phyloP scores from a whole-genome alignment of 2,888 invertebrate species.

The Eilema depressum region DNA sequence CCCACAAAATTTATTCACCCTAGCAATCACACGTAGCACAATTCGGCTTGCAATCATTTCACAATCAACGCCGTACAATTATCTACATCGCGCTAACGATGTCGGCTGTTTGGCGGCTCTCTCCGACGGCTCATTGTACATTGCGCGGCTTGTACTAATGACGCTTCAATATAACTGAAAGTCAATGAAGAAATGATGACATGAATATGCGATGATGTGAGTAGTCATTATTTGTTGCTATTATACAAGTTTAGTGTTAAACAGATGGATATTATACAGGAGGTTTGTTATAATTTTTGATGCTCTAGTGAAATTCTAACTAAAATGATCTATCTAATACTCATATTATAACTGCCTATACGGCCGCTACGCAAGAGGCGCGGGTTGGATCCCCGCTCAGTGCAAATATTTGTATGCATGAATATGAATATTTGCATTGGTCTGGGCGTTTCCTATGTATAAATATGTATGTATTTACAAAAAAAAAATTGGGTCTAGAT shows the following conservation, averaged over 20 bases:
- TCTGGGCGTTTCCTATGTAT: too few species aligned
- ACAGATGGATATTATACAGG: background rate
- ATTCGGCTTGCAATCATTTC: slow-evolving; percentile 24
- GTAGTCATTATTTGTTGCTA: background rate
- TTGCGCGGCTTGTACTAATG: slow-evolving; percentile 16
- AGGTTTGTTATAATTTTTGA: too few species aligned
- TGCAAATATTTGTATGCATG: too few species aligned
- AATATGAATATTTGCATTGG: too few species aligned
- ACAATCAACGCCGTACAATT: slow-evolving; percentile 33
- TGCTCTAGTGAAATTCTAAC: too few species aligned
- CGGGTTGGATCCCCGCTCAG: too few species aligned
- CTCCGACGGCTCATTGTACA: slow-evolving; percentile 4
- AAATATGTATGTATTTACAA: too few species aligned
- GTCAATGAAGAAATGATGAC: slow-evolving; percentile 15
- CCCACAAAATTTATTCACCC: slow-evolving; percentile 15
- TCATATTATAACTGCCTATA: too few species aligned
- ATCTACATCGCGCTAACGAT: slow-evolving; percentile 36
- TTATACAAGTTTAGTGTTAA: background rate
- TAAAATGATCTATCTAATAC: too few species aligned
- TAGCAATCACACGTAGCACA: slow-evolving; percentile 12
- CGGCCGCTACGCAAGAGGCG: too few species aligned
- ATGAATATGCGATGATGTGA: slow-evolving; percentile 2
- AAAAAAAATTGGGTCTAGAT: too few species aligned
- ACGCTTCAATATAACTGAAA: slow-evolving; percentile 12
- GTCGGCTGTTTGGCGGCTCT: slow-evolving; percentile 18